Conservation (phyloP, 2,888 invertebrate genomes). For the Congeria kusceri region DNA sequence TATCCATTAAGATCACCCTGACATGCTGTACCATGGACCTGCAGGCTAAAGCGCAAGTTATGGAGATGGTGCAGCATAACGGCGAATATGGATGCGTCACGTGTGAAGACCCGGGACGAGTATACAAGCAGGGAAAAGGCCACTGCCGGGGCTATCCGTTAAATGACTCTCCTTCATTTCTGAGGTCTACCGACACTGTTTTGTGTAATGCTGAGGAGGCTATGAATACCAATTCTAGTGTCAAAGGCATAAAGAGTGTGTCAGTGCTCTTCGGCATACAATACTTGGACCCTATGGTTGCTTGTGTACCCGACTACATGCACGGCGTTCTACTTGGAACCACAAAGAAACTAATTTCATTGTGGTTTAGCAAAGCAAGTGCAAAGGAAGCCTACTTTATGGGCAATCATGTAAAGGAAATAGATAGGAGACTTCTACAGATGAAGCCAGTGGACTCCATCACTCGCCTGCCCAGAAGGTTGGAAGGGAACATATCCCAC, state of each 20-base stretch:
- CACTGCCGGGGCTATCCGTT: too few relatives aligned
- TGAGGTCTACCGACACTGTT: slow-evolving; percentile 1
- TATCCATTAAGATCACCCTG: too few relatives aligned
- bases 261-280: slow-evolving; percentile 5
- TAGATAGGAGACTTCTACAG: slow-evolving; percentile 14
- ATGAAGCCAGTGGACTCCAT: too few relatives aligned
- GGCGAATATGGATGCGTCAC: slow-evolving; percentile 39
- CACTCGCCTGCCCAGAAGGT: too few relatives aligned
- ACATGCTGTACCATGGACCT: too few relatives aligned
- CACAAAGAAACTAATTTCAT: too few relatives aligned
- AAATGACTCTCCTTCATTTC: too few relatives aligned
- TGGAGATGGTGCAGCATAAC: slow-evolving; percentile 49
- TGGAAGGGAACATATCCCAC: too few relatives aligned
- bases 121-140: slow-evolving; percentile 28
- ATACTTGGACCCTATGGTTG: slow-evolving; percentile 4
- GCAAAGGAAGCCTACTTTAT: slow-evolving; percentile 26
- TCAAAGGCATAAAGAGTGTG: slow-evolving; percentile 7
- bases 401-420: slow-evolving; percentile 8
- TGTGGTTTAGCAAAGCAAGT: slow-evolving; percentile 11
- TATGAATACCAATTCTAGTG: not conserved
- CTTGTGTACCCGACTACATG: slow-evolving; percentile 18
- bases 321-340: too few relatives aligned
- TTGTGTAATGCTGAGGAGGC: slow-evolving; percentile 8
- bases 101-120: slow-evolving; percentile 34
- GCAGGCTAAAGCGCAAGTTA: slow-evolving; percentile 41